Conservation (phyloP, 2,113 vertebrate species). For the Chaenocephalus aceratus region DNA sequence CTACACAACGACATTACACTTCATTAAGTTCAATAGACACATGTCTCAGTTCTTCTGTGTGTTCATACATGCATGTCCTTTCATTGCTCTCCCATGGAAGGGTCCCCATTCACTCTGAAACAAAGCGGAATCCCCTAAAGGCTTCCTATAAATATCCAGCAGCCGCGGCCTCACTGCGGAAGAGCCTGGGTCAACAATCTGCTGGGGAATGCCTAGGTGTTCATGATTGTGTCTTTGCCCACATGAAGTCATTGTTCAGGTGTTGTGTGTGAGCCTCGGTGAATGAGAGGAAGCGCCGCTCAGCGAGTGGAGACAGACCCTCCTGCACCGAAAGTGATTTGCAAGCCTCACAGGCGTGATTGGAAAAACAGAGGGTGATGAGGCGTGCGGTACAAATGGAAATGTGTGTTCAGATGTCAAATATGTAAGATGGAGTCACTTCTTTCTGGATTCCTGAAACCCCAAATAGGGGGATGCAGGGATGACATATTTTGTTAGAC, state of each 20-base stretch:
- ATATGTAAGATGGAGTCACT: background rate
- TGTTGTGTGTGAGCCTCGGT: conserved; percentile 52
- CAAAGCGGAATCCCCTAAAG: conserved; percentile 60
- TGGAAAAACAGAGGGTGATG: conserved; percentile 14
- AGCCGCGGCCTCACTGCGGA: conserved; percentile 21
- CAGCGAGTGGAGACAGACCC: conserved; percentile 3
- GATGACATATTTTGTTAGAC: no score
- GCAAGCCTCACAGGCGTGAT: background rate
- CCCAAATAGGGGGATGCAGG: no score
- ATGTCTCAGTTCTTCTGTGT: background rate
- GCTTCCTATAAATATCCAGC: conserved; percentile 56
- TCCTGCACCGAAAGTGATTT: background rate
- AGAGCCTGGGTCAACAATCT: conserved; percentile 11
- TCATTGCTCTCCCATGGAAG: conserved; percentile 20
- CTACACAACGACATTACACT: no score
- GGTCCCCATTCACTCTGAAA: conserved; percentile 50
- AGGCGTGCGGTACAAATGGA: conserved; percentile 9
- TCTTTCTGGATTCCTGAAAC: background rate
- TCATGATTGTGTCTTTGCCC: conserved; percentile 20
- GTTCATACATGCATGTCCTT: conserved; percentile 32
- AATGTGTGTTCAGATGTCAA: background rate
- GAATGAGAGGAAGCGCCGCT: conserved; percentile 66
- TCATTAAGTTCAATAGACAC: background rate
- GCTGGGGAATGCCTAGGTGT: conserved; percentile 34
- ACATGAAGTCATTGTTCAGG: conserved; percentile 58